Evolutionary conservation across 2,797 vertebrate genomes (phyloP).

Genomic region (Lates japonicus): DNA sequence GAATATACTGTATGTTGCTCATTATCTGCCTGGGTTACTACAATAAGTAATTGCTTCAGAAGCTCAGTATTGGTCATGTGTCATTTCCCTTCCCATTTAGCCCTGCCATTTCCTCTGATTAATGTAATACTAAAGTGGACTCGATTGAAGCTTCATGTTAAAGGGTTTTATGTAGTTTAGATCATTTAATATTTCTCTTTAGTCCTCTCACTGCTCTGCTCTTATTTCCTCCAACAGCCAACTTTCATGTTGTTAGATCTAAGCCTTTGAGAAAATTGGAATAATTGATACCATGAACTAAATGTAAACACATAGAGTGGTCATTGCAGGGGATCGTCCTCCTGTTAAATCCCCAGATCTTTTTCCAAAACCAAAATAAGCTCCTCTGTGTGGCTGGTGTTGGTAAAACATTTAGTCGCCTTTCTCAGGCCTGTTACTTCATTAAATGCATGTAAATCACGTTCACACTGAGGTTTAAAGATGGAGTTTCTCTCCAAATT

Average conservation of each 20-base stretch:
- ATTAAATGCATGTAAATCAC: slow-evolving; percentile 23
- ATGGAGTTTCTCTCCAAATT: slow-evolving; percentile 53
- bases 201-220: slow-evolving; percentile 29
- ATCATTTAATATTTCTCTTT: slow-evolving; percentile 46
- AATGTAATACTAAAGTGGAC: slow-evolving; percentile 46
- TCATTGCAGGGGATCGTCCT: neutral
- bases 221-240: slow-evolving; percentile 13
- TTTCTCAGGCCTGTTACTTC: slow-evolving; percentile 3
- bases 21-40: slow-evolving; percentile 71
- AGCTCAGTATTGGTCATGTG: slow-evolving; percentile 62
- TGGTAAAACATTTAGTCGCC: slow-evolving; percentile 7
- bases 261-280: slow-evolving; percentile 14
- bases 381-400: slow-evolving; percentile 9
- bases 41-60: slow-evolving; percentile 69
- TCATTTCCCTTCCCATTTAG: slow-evolving; percentile 58
- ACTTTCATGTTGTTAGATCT: slow-evolving; percentile 43
- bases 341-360: neutral
- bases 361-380: slow-evolving; percentile 17
- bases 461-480: slow-evolving; percentile 22
- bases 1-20: slow-evolving; percentile 62
- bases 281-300: slow-evolving; percentile 38
- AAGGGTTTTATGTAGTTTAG: slow-evolving; percentile 45
- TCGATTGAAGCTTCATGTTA: slow-evolving; percentile 50
- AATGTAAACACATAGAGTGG: slow-evolving; percentile 41
- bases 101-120: slow-evolving; percentile 60